Conservation (phyloP, 2,113 vertebrate species). For the Oncorhynchus nerka region DNA sequence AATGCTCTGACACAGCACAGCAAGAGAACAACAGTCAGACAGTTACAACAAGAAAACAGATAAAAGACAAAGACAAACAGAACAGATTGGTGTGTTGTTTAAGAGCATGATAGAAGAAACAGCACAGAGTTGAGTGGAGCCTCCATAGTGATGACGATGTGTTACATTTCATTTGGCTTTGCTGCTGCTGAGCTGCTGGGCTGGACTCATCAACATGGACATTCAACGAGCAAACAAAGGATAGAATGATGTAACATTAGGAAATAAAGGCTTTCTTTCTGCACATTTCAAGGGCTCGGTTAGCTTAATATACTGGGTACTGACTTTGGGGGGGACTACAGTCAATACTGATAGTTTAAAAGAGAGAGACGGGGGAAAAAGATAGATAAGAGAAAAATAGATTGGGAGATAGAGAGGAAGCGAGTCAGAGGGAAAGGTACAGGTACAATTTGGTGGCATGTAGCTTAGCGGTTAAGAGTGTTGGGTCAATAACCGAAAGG, state of each 20-base stretch:
- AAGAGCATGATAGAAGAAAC: conserved; percentile 33
- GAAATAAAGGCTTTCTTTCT: conserved; percentile 44
- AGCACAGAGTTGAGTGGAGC: conserved; percentile 60
- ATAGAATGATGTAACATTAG: conserved; percentile 13
- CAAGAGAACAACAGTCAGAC: conserved; percentile 27
- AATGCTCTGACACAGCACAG: conserved; percentile 49
- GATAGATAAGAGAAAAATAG: conserved; percentile 12
- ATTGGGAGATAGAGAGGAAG: conserved; percentile 25
- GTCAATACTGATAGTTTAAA: conserved; percentile 53
- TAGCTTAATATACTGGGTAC: conserved; percentile 74
- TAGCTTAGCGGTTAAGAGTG: too few relatives aligned
- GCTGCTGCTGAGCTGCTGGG: conserved; percentile 67
- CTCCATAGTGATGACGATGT: conserved; percentile 67
- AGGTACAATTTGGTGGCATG: background rate
- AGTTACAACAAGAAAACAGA: conserved; percentile 21
- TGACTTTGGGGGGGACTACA: conserved; percentile 59
- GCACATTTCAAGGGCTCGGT: conserved; percentile 74
- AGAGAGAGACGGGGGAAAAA: conserved; percentile 11
- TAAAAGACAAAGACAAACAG: conserved; percentile 13
- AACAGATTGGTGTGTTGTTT: conserved; percentile 1
- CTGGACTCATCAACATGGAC: conserved; percentile 55
- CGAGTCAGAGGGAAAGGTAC: conserved; percentile 13
- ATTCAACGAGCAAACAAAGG: conserved; percentile 56
- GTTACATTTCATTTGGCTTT: conserved; percentile 66
- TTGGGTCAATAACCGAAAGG: too few relatives aligned